A percentile compares a stretch with the other conserved stretches of the same genome.
Evolutionary conservation across 2,888 invertebrate genomes (phyloP).

Genomic region (Pimpla rufipes): DNA sequence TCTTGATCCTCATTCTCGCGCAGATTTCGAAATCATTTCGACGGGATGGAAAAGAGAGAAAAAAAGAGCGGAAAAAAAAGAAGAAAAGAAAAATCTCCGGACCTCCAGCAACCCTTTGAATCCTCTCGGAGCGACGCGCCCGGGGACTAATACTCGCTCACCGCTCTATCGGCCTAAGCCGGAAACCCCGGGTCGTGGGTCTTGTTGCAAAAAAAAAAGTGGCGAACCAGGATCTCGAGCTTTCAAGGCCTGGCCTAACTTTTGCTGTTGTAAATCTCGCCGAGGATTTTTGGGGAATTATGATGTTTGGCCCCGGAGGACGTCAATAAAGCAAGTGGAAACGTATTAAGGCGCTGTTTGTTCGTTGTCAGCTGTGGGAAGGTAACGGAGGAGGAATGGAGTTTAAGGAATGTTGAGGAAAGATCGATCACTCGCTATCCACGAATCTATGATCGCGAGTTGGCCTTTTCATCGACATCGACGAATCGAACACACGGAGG

Average conservation of each 20-base stretch:
- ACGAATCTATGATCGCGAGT: not conserved
- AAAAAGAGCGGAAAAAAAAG: slow-evolving; percentile 33
- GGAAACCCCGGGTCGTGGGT: slow-evolving; percentile 53
- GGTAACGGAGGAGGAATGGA: slow-evolving; percentile 26
- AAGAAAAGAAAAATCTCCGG: slow-evolving; percentile 33
- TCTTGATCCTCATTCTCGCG: slow-evolving; percentile 38
- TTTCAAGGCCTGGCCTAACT: slow-evolving; percentile 14
- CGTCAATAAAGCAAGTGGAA: slow-evolving; percentile 57
- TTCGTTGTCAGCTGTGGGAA: slow-evolving; percentile 14
- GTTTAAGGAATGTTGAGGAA: slow-evolving; percentile 9
- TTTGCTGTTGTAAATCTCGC: slow-evolving; percentile 61
- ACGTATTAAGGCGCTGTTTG: slow-evolving; percentile 15
- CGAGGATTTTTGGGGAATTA: slow-evolving; percentile 48
- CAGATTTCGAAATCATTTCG: slow-evolving; percentile 56
- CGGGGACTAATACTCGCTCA: slow-evolving; percentile 18
- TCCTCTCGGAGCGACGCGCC: slow-evolving; percentile 50
- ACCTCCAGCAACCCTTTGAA: slow-evolving; percentile 70
- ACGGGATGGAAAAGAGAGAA: slow-evolving; percentile 9
- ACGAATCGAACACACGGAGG: slow-evolving; percentile 11
- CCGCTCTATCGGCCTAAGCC: slow-evolving; percentile 65
- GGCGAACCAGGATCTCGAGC: slow-evolving; percentile 21
- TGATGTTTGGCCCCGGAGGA: slow-evolving; percentile 61
- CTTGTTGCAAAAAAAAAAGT: slow-evolving; percentile 55
- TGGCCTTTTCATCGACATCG: slow-evolving; percentile 43
- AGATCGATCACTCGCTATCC: slow-evolving; percentile 25